These are phyloP conservation scores for Propithecus coquereli DNA, from an alignment of 2,113 vertebrate species.

Conservation along the genomic window DNA sequence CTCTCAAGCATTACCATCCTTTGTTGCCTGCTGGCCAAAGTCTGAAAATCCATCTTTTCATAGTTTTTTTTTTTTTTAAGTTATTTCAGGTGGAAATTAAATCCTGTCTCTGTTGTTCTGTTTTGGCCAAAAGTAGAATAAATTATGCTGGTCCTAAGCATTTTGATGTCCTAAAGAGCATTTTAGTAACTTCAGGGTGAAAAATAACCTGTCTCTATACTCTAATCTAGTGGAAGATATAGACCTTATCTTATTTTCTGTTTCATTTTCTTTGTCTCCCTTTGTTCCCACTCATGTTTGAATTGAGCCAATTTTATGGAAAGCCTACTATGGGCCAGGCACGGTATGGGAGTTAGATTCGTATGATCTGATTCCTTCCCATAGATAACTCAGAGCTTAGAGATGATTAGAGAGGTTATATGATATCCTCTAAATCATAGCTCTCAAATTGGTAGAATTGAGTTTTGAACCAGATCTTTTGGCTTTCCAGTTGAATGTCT, in stretches of 20 bases:
- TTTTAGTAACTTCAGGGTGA: neutral
- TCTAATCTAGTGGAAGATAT: neutral
- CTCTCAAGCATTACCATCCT: neutral
- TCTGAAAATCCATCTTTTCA: neutral
- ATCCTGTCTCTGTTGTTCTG: neutral
- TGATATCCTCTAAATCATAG: neutral
- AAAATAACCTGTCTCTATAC: neutral
- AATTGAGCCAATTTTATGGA: neutral
- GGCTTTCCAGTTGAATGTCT: neutral
- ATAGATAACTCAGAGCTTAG: neutral
- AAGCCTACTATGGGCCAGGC: neutral
- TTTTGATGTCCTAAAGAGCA: neutral
- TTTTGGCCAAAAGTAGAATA: neutral
- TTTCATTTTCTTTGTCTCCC: neutral
- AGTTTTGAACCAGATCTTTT: neutral
- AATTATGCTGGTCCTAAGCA: neutral
- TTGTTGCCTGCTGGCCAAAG: neutral
- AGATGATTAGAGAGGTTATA: neutral
- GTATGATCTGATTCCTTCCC: neutral
- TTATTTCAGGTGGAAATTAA: constrained; percentile 3
- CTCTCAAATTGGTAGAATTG: neutral
- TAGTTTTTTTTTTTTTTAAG: neutral
- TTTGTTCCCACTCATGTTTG: constrained; percentile 1
- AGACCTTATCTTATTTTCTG: neutral
- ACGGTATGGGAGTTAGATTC: neutral